Evolutionary conservation across 2,113 vertebrate species (phyloP), one percentile per base, ranked within the genome.

Genomic region (Nothobranchius furzeri): DNA sequence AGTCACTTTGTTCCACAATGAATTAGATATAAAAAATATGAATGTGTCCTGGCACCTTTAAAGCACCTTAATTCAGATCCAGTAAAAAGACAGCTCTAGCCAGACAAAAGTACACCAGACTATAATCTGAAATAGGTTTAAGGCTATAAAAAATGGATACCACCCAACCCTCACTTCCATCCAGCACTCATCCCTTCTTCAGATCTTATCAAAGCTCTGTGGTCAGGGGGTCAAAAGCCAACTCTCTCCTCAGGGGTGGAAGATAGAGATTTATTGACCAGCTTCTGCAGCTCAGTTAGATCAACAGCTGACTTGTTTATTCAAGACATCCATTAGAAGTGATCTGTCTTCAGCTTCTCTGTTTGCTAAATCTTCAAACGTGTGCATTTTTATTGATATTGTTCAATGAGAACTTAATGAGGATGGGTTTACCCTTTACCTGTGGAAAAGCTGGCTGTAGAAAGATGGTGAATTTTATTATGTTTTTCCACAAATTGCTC

Each of bases 201-300:
- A 24, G 35, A 13, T 83, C 37, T 75, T 50, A 75, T 81, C 63
- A 51, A 9, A 46, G 48, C 53, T 43, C 14, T 60, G 73, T 42
- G 58, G 60, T 76, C 35, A 58, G 15, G 48, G 6, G 56, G 65
- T 79, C 65, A 64, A 57, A 62, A 60, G 25, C 1, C 43, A 36
- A 76, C 52, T 68, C 36, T 67, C 49, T 60, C 63, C 37, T 63
- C 40, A 0, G 24, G 13, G 62, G 15, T n/a, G 42, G 24, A 17
- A 30, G 48, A 76, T 53, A 64, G 66, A 60, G 78, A 83, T 85
- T 79, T 85, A 60, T 71, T 69, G 70, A 87, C 10, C 74, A 14
- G 59, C 0, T 51, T 59, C 64, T 62, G 46, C 55, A 52, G 63
- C 54, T 55, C 24, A 52, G 71, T 77, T 52, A 36, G 50, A 30